phyloP scores from a whole-genome alignment of 2,888 invertebrate species.

The Dryobota labecula region DNA sequence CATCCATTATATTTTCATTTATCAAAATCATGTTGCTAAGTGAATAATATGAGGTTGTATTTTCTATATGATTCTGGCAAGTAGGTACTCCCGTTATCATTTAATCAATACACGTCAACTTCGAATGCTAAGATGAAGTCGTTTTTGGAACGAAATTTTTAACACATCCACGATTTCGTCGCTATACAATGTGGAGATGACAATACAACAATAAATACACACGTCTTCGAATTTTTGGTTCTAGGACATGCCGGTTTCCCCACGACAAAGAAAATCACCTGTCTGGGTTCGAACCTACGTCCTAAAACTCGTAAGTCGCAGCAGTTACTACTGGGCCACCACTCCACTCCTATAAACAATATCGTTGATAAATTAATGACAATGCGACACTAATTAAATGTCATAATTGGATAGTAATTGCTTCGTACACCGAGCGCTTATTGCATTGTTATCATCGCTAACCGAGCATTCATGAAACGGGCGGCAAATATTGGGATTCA shows the following conservation, averaged over 20 bases:
- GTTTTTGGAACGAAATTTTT: neutral
- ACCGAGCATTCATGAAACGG: slow-evolving; percentile 35
- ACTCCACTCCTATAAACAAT: slow-evolving; percentile 11
- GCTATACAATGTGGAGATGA: no score
- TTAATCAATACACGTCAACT: neutral
- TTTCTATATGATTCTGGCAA: neutral
- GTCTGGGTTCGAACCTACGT: no score
- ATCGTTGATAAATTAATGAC: slow-evolving; percentile 28
- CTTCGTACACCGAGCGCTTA: slow-evolving; percentile 25
- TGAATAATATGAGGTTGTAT: neutral
- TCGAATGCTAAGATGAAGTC: neutral
- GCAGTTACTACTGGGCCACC: no score
- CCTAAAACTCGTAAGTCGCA: no score
- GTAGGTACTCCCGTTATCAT: neutral
- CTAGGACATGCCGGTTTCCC: no score
- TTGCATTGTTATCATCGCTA: slow-evolving; percentile 40
- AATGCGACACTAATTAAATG: slow-evolving; percentile 40
- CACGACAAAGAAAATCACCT: no score
- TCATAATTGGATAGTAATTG: slow-evolving; percentile 48
- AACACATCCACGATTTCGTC: neutral
- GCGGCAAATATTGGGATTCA: slow-evolving; percentile 44
- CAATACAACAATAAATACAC: no score
- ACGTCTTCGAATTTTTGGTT: no score
- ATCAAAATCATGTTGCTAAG: neutral
- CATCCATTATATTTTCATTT: neutral